Evolutionary conservation across 2,888 invertebrate genomes (phyloP), one percentile per base, ranked within the genome.

Genomic region (Flexamia atlantica): DNA sequence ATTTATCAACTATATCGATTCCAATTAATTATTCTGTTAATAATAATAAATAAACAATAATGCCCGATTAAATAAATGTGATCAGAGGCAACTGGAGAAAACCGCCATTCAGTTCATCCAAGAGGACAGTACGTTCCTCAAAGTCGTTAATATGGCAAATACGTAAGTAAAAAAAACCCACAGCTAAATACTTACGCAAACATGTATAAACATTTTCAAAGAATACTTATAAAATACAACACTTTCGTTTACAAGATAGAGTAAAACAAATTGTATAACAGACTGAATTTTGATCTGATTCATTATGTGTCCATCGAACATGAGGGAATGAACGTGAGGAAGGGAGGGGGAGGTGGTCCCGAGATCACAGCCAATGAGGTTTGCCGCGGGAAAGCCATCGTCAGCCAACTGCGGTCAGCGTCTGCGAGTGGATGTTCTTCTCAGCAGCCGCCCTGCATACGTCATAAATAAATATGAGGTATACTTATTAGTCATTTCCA

Each of bases 331-430:
- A 4, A 17, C 14, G 17, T 30, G 14, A 14, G 30, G 64, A 30
- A 30, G 64, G 64, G 64, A 40, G 36, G 72, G 40, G 72, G 12
- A 32, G 30, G n/a, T 72, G 72, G 72, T 72, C 72, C 72, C 72
- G 72, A 40, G 72, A 72, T 72, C 72, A 72, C 72, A 72, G 72
- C 72, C 72, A 72, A 40, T 40, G 72, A 72, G 72, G 72, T 40
- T 36, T 42, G 72, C 36, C 72, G 25, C 72, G 72, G n/a, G 72
- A 53, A 9, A 32, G 83, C 81, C 84, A 57, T 12, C 40, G 84
- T 85, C 82, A 85, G 46, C 85, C 85, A 83, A 85, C 83, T 23
- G 84, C 85, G 70, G 85, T 85, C 40, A 85, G 64, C 25, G 84
- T 83, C 40, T 70, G 83, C 1, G 85, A 72, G 32, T 83, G 82